Base-by-base conservation (phyloP, 1,140 invertebrate species). In the Caerostris extrusa region DNA sequence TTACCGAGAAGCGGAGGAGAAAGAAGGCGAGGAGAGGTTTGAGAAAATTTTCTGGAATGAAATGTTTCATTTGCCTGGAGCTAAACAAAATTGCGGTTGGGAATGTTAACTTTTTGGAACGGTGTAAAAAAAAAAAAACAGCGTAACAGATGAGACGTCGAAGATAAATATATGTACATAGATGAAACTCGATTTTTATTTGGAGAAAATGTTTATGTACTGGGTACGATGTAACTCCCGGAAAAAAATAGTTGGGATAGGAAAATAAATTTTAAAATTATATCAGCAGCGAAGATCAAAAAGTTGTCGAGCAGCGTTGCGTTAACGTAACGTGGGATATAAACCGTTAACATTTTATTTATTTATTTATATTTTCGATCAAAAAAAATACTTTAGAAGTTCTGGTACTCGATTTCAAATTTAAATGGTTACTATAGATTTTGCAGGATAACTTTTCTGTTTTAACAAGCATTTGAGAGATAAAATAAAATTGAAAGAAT, bases 251-350 rank as follows among this genome's bases (percentile, higher is more conserved):
- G 34, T 77, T 77, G 34, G 34, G 50, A 77, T 12, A 34, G 19
- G 8, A 77, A 77, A 50, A 77, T 77, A 77, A 77, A 77, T 77
- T 77, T 77, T 50, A 77, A 77, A 50, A 77, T 77, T 10, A 77
- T 77, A 50, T 50, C 50, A 12, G 61, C 61, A 64, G 17, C 61
- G 17, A 77, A 7, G 50, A 8, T 12, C 14, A 34, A 7, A 53
- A 77, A 50, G 14, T 50, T 12, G 71, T 77, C 14, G 19, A 50
- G 71, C 7, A 53, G 14, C 3, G 34, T 10, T 12, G 10, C 10
- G 12, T 71, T 34, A 34, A 34, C 34, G 34, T 34, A 34, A 34
- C 34, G 34, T 2, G 34, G 34, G 34, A 34, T 34, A 34, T 34
- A 34, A 34, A 34, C 34, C 34, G 34, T 34, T 34, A 34, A 34